Conservation (phyloP, 2,888 invertebrate genomes). For the Caenorhabditis afra region DNA sequence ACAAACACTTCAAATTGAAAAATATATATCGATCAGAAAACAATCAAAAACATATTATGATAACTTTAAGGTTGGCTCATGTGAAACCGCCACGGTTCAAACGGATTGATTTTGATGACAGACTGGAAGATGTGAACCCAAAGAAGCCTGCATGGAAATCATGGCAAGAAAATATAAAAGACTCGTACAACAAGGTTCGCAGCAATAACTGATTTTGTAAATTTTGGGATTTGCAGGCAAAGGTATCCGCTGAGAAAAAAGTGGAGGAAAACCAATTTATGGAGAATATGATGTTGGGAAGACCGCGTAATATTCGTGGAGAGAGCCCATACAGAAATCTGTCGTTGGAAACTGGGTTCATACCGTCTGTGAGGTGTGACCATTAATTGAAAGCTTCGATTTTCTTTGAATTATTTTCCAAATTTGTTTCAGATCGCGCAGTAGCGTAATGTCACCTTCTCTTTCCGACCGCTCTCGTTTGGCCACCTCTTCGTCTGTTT, state of each 20-base stretch:
- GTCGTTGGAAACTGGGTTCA: conserved; percentile 67
- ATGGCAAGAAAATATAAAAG: conserved; percentile 75
- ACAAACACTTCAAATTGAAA: conserved; percentile 2
- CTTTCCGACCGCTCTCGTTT: conserved; percentile 57
- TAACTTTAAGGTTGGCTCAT: conserved; percentile 40
- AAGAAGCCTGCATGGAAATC: conserved; percentile 78
- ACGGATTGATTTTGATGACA: conserved; percentile 77
- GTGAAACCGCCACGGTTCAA: conserved; percentile 62
- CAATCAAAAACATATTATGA: too few relatives aligned
- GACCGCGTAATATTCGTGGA: conserved; percentile 65
- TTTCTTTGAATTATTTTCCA: too few relatives aligned
- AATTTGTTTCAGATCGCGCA: conserved; percentile 53
- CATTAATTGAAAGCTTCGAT: too few relatives aligned
- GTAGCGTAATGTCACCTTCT: conserved; percentile 53
- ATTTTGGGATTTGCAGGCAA: conserved; percentile 69
- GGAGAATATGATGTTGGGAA: conserved; percentile 64
- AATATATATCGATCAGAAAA: neutral
- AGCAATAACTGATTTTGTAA: too few relatives aligned
- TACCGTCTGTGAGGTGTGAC: conserved; percentile 63
- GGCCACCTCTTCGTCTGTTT: conserved; percentile 50
- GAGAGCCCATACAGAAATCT: conserved; percentile 73
- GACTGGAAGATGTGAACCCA: conserved; percentile 68
- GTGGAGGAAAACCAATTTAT: conserved; percentile 75
- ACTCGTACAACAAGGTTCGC: conserved; percentile 75
- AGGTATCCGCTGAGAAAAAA: conserved; percentile 71